Evolutionary conservation across 2,113 vertebrate genomes (phyloP), one percentile per base, ranked within the genome.

Genomic region (Haplochromis vanheusdeni): DNA sequence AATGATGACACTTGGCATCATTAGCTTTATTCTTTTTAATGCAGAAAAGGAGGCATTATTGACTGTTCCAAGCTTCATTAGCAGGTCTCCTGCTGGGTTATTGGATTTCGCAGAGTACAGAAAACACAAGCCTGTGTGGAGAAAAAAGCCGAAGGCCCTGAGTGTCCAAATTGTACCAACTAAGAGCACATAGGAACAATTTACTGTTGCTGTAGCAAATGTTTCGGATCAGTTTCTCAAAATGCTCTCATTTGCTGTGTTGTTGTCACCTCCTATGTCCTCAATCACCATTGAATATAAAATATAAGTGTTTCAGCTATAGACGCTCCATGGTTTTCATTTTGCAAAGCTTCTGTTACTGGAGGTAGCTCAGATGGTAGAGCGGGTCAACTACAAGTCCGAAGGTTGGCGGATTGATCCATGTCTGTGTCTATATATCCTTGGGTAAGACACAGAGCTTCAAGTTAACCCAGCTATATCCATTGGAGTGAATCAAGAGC

Each of bases 121-220:
- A 85, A 35, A 51, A 77, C 45, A 83, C 35, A n/a, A 9, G 21
- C 70, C 65, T 79, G 23, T 31, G 37, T 47, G 9, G 65, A 87
- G 52, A 83, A 86, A 51, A 42, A 87, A 88, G 81, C 79, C 49
- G 19, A 87, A 75, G 49, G 56, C 52, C 83, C 37, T 47, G 65
- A 42, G 75, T 86, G 89, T 83, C 89, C 81, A 87, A 89, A 92
- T 81, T 91, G 87, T 87, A 84, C 75, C 65, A 14, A 14, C 79
- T 23, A 79, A 89, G 82, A 87, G 75, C 40, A 82, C n/a, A 75
- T 55, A 9, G 89, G 86, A 87, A 80, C 90, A 87, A 88, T 86
- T 82, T 82, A 75, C 84, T 51, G 92, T 93, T 95, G 90, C 93
- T 88, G 42, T 88, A 80, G 90, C 85, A 90, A 94, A 90, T 47